Percentiles rank a stretch among this genome's conserved stretches.
These are phyloP conservation scores for Arizona elegans DNA, from an alignment of 2,113 vertebrate species.

Conservation along the genomic window DNA sequence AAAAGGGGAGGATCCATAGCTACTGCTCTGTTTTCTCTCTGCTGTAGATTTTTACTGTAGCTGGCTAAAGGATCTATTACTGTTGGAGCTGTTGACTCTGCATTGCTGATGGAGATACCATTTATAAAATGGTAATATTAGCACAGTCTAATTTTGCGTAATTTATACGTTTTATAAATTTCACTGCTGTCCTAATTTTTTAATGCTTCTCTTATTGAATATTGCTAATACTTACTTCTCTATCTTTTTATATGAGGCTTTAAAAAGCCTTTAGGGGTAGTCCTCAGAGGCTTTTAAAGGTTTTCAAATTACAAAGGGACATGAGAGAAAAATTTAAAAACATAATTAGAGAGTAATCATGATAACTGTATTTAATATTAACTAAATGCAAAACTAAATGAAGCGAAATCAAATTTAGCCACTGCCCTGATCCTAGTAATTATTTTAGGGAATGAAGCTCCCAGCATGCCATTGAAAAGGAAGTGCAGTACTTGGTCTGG, in stretches of 20 bases:
- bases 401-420: not conserved
- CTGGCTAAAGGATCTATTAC: not conserved
- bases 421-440: not conserved
- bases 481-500: not conserved
- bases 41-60: no score
- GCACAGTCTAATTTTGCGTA: not conserved
- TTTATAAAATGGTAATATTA: not conserved
- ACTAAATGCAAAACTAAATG: not conserved
- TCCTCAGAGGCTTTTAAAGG: not conserved
- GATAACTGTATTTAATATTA: not conserved
- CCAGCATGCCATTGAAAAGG: not conserved
- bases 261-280: not conserved
- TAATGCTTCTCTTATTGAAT: not conserved
- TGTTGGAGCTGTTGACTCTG: not conserved
- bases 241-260: not conserved
- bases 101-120: not conserved
- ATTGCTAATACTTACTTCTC: not conserved
- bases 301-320: not conserved
- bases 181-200: not conserved
- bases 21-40: no score
- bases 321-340: not conserved
- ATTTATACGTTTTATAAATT: not conserved
- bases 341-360: not conserved
- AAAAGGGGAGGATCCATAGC: no score
- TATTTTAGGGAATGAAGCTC: not conserved